Percentiles rank a stretch among this genome's conserved stretches.
phyloP scores from a whole-genome alignment of 2,888 invertebrate genomes.

The Amblyteles armatorius region DNA sequence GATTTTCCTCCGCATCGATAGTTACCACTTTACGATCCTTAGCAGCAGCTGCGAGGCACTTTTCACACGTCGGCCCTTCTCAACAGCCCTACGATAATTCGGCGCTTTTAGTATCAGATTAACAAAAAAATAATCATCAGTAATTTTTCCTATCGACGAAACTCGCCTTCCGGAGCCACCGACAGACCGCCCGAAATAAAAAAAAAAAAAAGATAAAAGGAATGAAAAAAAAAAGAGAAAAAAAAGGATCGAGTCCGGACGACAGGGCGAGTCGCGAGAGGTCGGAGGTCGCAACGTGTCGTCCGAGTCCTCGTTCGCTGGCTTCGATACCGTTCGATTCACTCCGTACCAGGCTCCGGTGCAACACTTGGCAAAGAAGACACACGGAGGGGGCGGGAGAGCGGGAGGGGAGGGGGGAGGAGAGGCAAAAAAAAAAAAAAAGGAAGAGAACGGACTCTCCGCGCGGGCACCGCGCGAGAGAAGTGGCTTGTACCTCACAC shows the following conservation, averaged over 20 bases:
- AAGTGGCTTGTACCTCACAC: constrained; percentile 83
- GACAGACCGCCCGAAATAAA: neutral
- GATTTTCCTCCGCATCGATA: too few relatives aligned
- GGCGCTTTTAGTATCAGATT: too few relatives aligned
- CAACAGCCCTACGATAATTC: too few relatives aligned
- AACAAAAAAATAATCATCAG: too few relatives aligned
- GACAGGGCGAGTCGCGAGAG: constrained; percentile 54
- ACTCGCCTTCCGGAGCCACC: too few relatives aligned
- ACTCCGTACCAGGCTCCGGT: constrained; percentile 18
- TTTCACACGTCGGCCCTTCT: too few relatives aligned
- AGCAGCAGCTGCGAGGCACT: too few relatives aligned
- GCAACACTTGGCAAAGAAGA: constrained; percentile 42
- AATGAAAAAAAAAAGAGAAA: neutral
- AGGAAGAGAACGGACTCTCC: constrained; percentile 51
- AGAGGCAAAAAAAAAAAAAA: constrained; percentile 31
- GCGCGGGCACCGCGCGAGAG: constrained; percentile 77
- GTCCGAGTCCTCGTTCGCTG: constrained; percentile 62
- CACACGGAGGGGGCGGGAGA: constrained; percentile 2
- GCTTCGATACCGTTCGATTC: constrained; percentile 55
- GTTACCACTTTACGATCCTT: too few relatives aligned
- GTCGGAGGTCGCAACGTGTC: constrained; percentile 68
- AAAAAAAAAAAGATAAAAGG: constrained; percentile 2
- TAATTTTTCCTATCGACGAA: too few relatives aligned
- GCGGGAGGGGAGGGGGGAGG: too few relatives aligned
- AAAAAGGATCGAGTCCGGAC: constrained; percentile 25